Evolutionary conservation across 2,888 invertebrate genomes (phyloP).

Genomic region (Melanostoma scalare): DNA sequence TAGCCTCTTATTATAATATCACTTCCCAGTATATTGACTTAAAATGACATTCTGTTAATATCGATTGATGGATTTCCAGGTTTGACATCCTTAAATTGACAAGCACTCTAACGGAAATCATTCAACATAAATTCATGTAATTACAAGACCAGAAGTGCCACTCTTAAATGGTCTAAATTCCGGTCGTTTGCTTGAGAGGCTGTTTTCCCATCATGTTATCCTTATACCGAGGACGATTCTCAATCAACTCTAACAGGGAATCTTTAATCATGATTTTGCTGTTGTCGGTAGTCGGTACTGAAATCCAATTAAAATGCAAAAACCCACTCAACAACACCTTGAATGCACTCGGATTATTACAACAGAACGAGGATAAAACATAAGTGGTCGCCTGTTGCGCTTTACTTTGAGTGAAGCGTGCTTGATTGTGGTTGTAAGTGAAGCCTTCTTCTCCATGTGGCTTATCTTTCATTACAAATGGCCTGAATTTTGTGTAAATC

Average conservation of each 20-base stretch:
- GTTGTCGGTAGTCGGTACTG: slow-evolving; percentile 30
- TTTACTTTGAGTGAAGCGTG: slow-evolving; percentile 36
- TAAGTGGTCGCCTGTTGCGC: slow-evolving; percentile 67
- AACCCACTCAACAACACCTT: slow-evolving; percentile 44
- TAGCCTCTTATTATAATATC: too few species aligned
- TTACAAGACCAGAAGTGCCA: not conserved
- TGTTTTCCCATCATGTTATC: not conserved
- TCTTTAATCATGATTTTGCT: slow-evolving; percentile 52
- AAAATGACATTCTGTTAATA: too few species aligned
- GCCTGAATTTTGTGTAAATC: slow-evolving; percentile 5
- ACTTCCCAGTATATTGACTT: too few species aligned
- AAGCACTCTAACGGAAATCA: too few species aligned
- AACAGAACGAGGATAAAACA: slow-evolving; percentile 46
- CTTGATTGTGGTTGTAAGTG: slow-evolving; percentile 54
- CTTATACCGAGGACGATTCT: slow-evolving; percentile 38
- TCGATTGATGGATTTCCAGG: too few species aligned
- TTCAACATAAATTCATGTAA: not conserved
- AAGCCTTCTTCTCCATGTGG: slow-evolving; percentile 28
- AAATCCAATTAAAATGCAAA: slow-evolving; percentile 59
- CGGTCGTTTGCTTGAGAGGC: slow-evolving; percentile 15
- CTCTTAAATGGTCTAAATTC: slow-evolving; percentile 21
- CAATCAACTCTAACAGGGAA: slow-evolving; percentile 46
- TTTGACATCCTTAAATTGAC: too few species aligned
- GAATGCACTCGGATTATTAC: slow-evolving; percentile 39
- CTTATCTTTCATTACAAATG: slow-evolving; percentile 6